Percentiles rank a stretch among this genome's conserved stretches.
These are phyloP conservation scores for Gerris lacustris DNA, from an alignment of 2,888 invertebrate genomes.

Conservation along the genomic window DNA sequence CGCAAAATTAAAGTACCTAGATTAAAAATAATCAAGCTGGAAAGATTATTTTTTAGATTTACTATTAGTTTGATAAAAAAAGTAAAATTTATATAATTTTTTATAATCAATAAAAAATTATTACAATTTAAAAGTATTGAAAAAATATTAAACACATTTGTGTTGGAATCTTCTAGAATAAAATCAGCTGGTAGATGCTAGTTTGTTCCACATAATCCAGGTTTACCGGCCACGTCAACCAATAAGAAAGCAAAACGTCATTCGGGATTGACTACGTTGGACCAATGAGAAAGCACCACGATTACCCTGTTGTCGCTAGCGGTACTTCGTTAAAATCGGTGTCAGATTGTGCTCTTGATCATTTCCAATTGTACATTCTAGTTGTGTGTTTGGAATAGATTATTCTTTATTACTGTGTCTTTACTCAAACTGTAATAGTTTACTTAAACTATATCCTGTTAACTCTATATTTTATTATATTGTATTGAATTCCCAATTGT, in stretches of 20 bases:
- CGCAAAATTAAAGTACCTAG: background rate
- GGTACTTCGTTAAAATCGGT: conserved; percentile 4
- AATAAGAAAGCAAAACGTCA: conserved; percentile 27
- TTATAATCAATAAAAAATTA: too few species aligned
- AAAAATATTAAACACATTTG: too few species aligned
- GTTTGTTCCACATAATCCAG: background rate
- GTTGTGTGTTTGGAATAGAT: background rate
- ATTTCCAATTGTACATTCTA: background rate
- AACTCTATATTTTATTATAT: too few species aligned
- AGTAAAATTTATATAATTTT: too few species aligned
- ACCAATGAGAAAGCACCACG: conserved; percentile 25
- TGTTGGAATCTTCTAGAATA: too few species aligned
- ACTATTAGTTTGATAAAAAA: too few species aligned
- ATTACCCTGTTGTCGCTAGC: conserved; percentile 11
- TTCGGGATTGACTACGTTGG: conserved; percentile 30
- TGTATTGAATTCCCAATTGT: too few species aligned
- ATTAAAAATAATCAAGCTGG: too few species aligned
- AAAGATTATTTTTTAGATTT: too few species aligned
- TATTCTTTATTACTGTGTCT: background rate
- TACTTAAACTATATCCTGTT: too few species aligned
- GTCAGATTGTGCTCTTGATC: conserved; percentile 4
- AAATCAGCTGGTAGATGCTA: background rate
- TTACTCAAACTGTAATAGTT: too few species aligned
- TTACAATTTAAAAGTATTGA: too few species aligned
- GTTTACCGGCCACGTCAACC: conserved; percentile 21